Percentiles rank a stretch among this genome's conserved stretches.
Evolutionary conservation across 1,140 invertebrate genomes (phyloP).

Genomic region (Chrysopa pallens): DNA sequence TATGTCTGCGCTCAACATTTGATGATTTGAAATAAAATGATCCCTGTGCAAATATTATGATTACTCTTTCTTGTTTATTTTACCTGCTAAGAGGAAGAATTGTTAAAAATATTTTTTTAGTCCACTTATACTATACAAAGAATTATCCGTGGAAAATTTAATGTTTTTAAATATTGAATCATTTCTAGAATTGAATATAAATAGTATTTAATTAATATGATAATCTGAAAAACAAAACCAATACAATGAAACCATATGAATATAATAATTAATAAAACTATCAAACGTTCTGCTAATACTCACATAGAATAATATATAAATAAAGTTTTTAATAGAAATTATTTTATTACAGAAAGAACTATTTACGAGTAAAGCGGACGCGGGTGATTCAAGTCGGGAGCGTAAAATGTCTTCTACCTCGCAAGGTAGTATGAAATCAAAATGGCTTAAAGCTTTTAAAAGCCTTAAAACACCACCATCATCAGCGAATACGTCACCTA

Average conservation of each 20-base stretch:
- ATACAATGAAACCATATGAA: background rate
- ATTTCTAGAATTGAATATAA: no score
- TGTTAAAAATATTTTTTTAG: no score
- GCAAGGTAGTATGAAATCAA: conserved; percentile 83
- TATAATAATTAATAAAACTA: background rate
- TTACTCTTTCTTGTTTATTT: no score
- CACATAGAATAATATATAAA: background rate
- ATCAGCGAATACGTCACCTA: conserved; percentile 30
- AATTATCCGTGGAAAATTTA: no score
- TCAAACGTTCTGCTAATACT: background rate
- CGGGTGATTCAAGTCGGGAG: conserved; percentile 46
- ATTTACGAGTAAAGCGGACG: conserved; percentile 38
- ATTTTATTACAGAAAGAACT: conserved; percentile 66
- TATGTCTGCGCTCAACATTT: no score
- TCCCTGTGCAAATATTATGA: no score
- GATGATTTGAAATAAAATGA: no score
- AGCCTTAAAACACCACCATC: conserved; percentile 68
- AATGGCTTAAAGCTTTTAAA: conserved; percentile 95
- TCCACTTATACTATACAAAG: no score
- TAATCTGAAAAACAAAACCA: no score
- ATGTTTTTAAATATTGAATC: no score
- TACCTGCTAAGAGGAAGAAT: no score
- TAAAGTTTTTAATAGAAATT: conserved; percentile 3
- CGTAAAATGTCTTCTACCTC: conserved; percentile 74
- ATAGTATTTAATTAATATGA: no score